These are phyloP conservation scores for Rhinolophus sinicus DNA, from an alignment of 2,113 vertebrate genomes.

Conservation along the genomic window DNA sequence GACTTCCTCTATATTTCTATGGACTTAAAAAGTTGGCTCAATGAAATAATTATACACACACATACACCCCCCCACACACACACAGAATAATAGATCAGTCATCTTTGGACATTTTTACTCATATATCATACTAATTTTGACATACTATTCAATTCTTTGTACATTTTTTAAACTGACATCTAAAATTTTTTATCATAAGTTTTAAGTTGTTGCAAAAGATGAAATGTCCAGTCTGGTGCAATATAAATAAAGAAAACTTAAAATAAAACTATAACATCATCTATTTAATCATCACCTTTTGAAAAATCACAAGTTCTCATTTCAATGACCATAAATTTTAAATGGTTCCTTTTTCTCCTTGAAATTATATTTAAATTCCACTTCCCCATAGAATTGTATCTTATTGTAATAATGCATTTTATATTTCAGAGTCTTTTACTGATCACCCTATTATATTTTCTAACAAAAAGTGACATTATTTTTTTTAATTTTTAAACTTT, in stretches of 20 bases:
- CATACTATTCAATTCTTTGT: neutral
- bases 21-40: neutral
- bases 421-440: neutral
- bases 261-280: neutral
- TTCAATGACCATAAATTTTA: neutral
- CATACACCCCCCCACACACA: neutral
- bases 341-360: neutral
- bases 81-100: neutral
- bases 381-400: neutral
- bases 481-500: neutral
- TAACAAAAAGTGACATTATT: neutral
- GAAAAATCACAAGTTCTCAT: neutral
- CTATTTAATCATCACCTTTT: neutral
- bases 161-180: neutral
- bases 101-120: neutral
- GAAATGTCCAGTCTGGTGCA: neutral
- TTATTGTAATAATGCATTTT: neutral
- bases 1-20: neutral
- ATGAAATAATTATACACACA: neutral
- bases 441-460: neutral
- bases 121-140: neutral
- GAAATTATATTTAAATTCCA: neutral
- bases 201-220: conserved; percentile 17
- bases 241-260: neutral
- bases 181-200: neutral